phyloP scores from a whole-genome alignment of 30 jellyfish, hydroid and myxozoan genomes.

The Nemopilema nomurai region DNA sequence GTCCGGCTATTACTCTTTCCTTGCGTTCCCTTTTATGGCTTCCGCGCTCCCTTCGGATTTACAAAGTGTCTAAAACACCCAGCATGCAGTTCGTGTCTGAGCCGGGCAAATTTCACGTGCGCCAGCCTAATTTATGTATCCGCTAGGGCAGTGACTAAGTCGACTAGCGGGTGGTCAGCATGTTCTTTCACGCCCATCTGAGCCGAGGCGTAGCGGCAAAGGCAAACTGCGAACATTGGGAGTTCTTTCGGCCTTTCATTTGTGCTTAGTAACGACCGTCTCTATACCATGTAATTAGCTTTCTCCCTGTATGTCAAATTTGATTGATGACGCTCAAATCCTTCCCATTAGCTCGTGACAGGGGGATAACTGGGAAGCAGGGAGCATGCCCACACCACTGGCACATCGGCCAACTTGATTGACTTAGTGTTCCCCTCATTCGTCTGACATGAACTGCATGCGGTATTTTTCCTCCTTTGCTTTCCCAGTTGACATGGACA shows the following conservation, averaged over 20 bases:
- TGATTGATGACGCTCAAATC: background rate
- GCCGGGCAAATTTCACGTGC: conserved; percentile 64
- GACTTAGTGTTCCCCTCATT: background rate
- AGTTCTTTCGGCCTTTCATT: background rate
- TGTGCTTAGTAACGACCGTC: background rate
- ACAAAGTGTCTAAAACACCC: conserved; percentile 60
- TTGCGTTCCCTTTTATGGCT: conserved; percentile 21
- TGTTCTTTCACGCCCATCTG: background rate
- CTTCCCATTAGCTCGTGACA: background rate
- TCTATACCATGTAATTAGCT: background rate
- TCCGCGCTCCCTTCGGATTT: conserved; percentile 66
- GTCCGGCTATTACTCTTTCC: conserved; percentile 13
- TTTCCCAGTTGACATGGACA: background rate
- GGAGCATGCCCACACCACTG: too few species aligned
- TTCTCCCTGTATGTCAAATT: background rate
- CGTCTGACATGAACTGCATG: background rate
- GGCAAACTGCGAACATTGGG: background rate
- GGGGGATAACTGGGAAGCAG: background rate
- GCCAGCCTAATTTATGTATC: conserved; percentile 9
- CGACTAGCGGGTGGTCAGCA: conserved; percentile 41
- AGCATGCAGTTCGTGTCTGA: conserved; percentile 73
- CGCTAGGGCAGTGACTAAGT: conserved; percentile 29
- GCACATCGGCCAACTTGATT: too few species aligned
- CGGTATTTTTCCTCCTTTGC: background rate
- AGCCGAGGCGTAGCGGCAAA: background rate